These are phyloP conservation scores for Euphysa ruthae DNA, from an alignment of 30 jellyfish, hydroid and myxozoan species.

Conservation along the genomic window DNA sequence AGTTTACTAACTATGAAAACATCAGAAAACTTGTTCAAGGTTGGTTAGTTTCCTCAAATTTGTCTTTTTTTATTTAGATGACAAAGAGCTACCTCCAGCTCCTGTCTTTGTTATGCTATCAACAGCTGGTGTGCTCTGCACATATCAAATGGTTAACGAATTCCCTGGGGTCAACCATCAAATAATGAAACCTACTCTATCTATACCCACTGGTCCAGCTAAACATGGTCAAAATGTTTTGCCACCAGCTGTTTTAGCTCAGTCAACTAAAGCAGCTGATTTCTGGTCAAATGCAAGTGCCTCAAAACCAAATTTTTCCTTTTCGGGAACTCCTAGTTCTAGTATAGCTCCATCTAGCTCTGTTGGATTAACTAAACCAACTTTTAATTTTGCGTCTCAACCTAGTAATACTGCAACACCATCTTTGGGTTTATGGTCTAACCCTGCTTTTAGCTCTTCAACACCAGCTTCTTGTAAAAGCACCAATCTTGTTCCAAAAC, in stretches of 20 bases:
- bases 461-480: no score
- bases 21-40: neutral
- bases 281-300: neutral
- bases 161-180: conserved; percentile 47
- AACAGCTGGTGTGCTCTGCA: conserved; percentile 70
- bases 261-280: neutral
- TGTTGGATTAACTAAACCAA: no score
- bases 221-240: neutral
- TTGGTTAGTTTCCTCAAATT: neutral
- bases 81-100: conserved; percentile 63
- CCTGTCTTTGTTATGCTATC: conserved; percentile 68
- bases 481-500: no score
- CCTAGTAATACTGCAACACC: no score
- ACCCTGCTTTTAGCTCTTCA: neutral
- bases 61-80: conserved; percentile 37
- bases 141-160: conserved; percentile 75
- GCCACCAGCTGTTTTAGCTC: conserved; percentile 1
- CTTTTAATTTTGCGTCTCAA: no score
- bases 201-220: conserved; percentile 16
- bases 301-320: conserved; percentile 5
- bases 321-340: neutral
- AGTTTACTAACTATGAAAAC: neutral
- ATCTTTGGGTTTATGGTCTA: no score
- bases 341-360: no score
- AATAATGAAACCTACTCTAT: conserved; percentile 12